Evolutionary conservation across 2,888 invertebrate genomes (phyloP), one percentile per base, ranked within the genome.

Genomic region (Tetropium fuscum): DNA sequence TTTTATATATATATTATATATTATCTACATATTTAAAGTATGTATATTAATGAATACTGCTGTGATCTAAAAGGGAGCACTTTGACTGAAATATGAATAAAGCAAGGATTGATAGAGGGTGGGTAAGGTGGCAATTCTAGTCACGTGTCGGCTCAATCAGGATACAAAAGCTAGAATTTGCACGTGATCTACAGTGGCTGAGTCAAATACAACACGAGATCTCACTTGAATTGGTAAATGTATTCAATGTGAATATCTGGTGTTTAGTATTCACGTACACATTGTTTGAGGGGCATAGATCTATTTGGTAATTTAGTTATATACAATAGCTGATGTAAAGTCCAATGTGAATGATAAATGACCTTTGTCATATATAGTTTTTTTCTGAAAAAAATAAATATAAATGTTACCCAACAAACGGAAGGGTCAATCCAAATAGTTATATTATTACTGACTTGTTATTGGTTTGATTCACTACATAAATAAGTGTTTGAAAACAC

Each of bases 141-240:
- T 77, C 77, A 77, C 77, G 77, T 75, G 76, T 64, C 66, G 63
- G 70, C 71, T 66, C 77, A 81, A 81, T 81, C 80, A 81, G 74
- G 72, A 71, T 71, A 81, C 79, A 81, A 81, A 81, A 78, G 78
- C 72, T 69, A 71, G 74, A 80, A 80, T 81, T 81, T 80, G 79
- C 80, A 78, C 79, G 78, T 80, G 80, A 80, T 78, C 78, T 71
- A 72, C 75, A 75, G 73, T 73, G 74, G 72, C 74, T 69, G 72
- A 69, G 68, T 53, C 74, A 73, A 74, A 75, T 72, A 75, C 73
- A 72, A 72, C 72, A 66, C 67, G 71, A 67, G 69, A 72, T 69
- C 69, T 69, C 66, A 68, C 69, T 67, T 62, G 64, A 65, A 65
- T 70, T 64, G 68, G 64, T 69, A 64, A 68, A 62, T 68, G 58